Evolutionary conservation across 2,888 invertebrate genomes (phyloP), one percentile per base, ranked within the genome.

Genomic region (Caenorhabditis wallacei): DNA sequence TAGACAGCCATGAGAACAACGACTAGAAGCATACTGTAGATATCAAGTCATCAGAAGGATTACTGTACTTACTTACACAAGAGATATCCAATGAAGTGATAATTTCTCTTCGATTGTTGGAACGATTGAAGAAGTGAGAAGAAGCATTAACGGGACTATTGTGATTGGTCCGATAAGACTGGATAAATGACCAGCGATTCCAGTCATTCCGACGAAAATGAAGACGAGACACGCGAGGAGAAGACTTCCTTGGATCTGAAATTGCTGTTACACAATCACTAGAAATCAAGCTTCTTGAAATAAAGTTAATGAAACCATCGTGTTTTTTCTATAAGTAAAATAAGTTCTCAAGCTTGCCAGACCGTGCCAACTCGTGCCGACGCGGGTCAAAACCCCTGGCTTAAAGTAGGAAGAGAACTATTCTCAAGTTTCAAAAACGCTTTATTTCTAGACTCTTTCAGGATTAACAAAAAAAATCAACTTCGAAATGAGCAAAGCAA

Each of bases 161-260:
- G 91, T 91, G 43, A 91, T 76, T 0, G 91, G 91, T 10, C 91
- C 91, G 37, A 91, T 85, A 40, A 87, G 85, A 20, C 82, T 84
- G 20, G 90, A 80, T 8, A 91, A 74, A 13, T 85, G 66, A 13
- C 91, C 91, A n/a, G 90, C 87, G 2, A 89, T 53, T 30, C 91
- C 91, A 8, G 87, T 88, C 18, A 76, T 64, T 20, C 91, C 91
- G 40, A 90, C 75, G 18, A 90, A 11, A 8, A 90, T 82, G 69
- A 92, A 86, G 24, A 88, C 75, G n/a, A 87, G 24, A 46, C 90
- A 90, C 20, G 91, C 90, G 2, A 76, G 53, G 1, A 90, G 63
- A 1, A 91, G 85, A 53, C 87, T 87, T 48, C 91, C 91, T 66
- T 85, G 85, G 13, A 91, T 86, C 90, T 90, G 72, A n/a, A n/a